Percentiles rank a stretch among this genome's conserved stretches.
Conservation (phyloP, 2,888 invertebrate species). For the Nephrotoma guestfalica region DNA sequence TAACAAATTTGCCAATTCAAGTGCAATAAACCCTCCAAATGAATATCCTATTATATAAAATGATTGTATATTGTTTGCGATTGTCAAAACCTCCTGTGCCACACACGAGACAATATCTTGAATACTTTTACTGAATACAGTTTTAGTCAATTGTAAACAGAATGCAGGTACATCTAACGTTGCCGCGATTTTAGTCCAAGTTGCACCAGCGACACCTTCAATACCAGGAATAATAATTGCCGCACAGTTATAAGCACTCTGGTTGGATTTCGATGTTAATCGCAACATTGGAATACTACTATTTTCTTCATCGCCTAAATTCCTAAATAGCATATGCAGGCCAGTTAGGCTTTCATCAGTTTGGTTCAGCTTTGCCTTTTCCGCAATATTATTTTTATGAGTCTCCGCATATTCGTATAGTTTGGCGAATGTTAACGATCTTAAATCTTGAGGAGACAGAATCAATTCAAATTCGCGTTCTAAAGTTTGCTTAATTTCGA, state of each 20-base stretch:
- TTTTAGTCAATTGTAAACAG: conserved; percentile 20
- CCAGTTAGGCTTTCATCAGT: conserved; percentile 28
- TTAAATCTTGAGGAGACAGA: conserved; percentile 72
- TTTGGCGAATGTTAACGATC: conserved; percentile 54
- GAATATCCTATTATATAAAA: conserved; percentile 80
- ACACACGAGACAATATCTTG: too few relatives aligned
- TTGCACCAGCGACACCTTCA: conserved; percentile 43
- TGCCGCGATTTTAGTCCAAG: conserved; percentile 27
- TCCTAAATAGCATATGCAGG: conserved; percentile 41
- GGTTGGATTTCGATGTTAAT: conserved; percentile 31
- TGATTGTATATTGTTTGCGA: conserved; percentile 30
- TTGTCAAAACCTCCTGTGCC: too few relatives aligned
- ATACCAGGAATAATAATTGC: conserved; percentile 49
- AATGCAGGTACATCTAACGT: conserved; percentile 18
- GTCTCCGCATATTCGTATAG: conserved; percentile 26
- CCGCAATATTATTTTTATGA: conserved; percentile 17
- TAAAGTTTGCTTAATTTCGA: conserved; percentile 86
- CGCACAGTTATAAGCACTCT: conserved; percentile 16
- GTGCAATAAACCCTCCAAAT: conserved; percentile 61
- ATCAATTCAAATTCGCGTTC: conserved; percentile 81
- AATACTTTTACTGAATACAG: too few relatives aligned
- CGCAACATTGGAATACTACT: conserved; percentile 39
- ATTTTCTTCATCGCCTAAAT: conserved; percentile 44
- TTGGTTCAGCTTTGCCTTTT: conserved; percentile 22
- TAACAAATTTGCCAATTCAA: conserved; percentile 59